Conservation (phyloP, 2,888 invertebrate species). For the Drosophila leonis region DNA sequence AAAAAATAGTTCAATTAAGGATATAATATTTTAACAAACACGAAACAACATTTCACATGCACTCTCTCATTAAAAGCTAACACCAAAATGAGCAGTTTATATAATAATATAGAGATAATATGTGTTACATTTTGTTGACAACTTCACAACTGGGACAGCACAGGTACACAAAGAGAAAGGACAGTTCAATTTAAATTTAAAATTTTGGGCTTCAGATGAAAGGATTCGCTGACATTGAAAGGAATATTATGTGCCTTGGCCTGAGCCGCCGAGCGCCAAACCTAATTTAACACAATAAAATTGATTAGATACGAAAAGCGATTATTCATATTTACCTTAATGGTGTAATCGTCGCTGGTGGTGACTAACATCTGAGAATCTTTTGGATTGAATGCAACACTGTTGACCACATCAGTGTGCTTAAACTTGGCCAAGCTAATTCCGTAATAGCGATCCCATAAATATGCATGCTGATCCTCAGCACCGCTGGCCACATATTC, state of each 20-base stretch:
- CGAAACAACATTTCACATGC: conserved; percentile 18
- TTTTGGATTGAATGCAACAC: conserved; percentile 93
- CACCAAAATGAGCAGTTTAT: conserved; percentile 33
- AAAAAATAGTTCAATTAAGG: conserved; percentile 6
- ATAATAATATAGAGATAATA: conserved; percentile 1
- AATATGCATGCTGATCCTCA: conserved; percentile 92
- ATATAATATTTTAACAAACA: conserved; percentile 52
- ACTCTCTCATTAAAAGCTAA: conserved; percentile 21
- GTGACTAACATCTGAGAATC: conserved; percentile 93
- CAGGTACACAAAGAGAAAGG: conserved; percentile 37
- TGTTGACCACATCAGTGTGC: conserved; percentile 93
- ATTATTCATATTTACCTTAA: conserved; percentile 86
- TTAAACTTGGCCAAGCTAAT: conserved; percentile 91
- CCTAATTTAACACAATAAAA: conserved; percentile 43
- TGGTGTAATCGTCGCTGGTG: conserved; percentile 92
- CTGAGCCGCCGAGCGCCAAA: conserved; percentile 81
- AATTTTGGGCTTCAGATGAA: conserved; percentile 73
- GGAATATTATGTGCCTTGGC: conserved; percentile 73
- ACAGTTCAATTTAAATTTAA: conserved; percentile 40
- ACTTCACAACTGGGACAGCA: conserved; percentile 10
- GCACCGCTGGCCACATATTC: conserved; percentile 95
- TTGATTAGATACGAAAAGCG: neutral
- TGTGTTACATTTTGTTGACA: conserved; percentile 2
- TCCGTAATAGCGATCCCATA: conserved; percentile 95
- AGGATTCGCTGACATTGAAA: conserved; percentile 73